Percentiles rank a stretch among this genome's conserved stretches.
phyloP scores from a whole-genome alignment of 2,888 invertebrate species.

The Tolmerus cingulatus region DNA sequence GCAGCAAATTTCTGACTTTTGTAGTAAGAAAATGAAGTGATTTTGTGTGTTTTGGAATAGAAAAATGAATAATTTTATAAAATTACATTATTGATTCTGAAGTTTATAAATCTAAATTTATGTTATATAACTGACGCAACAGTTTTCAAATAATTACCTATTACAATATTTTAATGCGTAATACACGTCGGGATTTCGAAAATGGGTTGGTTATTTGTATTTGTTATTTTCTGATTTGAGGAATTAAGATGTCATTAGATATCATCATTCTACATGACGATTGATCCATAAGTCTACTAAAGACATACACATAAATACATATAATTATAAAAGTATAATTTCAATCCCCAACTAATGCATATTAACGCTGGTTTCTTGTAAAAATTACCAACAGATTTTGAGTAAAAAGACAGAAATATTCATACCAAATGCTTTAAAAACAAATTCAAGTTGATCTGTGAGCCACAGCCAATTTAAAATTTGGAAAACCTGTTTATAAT shows the following conservation, averaged over 20 bases:
- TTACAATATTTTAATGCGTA: not conserved
- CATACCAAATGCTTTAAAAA: no score
- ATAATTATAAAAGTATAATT: not conserved
- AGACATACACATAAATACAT: not conserved
- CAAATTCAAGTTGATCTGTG: not conserved
- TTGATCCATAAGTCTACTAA: no score
- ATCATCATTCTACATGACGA: not conserved
- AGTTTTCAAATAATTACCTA: not conserved
- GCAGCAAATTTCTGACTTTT: not conserved
- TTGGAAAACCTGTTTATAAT: not conserved
- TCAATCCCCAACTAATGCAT: not conserved
- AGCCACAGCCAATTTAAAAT: not conserved
- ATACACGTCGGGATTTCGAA: not conserved
- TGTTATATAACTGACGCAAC: no score
- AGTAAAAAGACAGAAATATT: not conserved
- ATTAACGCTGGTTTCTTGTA: not conserved
- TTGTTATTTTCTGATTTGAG: not conserved
- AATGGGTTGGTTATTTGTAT: not conserved
- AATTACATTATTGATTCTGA: not conserved
- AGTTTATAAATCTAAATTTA: not conserved
- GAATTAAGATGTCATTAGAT: not conserved
- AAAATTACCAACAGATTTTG: not conserved
- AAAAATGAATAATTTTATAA: not conserved
- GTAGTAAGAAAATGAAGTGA: not conserved
- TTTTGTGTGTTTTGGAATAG: not conserved